Conservation (phyloP, 2,797 vertebrate genomes). For the Fistularia tabacaria region DNA sequence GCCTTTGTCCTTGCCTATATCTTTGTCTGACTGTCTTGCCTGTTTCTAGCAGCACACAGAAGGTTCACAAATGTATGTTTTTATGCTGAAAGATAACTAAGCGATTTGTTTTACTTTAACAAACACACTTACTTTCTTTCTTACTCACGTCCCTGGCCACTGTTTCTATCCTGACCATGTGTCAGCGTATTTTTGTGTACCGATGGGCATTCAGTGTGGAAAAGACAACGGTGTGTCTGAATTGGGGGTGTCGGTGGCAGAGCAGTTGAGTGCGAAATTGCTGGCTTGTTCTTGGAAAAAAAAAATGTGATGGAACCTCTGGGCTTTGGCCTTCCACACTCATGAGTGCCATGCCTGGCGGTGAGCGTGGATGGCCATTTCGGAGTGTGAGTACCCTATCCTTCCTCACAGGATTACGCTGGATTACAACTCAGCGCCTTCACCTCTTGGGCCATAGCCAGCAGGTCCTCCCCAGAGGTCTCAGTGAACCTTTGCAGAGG, state of each 20-base stretch:
- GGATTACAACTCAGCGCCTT: conserved; percentile 79
- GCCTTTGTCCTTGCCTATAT: conserved; percentile 14
- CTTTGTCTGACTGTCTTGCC: conserved; percentile 8
- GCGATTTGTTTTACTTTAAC: not conserved
- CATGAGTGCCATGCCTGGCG: conserved; percentile 45
- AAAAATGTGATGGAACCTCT: conserved; percentile 10
- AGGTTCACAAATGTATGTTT: too few relatives aligned
- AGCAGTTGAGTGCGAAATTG: conserved; percentile 17
- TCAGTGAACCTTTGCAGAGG: conserved; percentile 33
- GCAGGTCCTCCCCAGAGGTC: conserved; percentile 39
- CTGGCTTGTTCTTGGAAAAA: conserved; percentile 31
- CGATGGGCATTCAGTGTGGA: conserved; percentile 35
- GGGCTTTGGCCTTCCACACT: conserved; percentile 44
- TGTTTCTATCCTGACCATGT: conserved; percentile 28
- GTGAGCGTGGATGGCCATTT: conserved; percentile 52
- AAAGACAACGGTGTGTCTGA: conserved; percentile 40
- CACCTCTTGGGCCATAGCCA: conserved; percentile 66
- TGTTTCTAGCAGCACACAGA: conserved; percentile 2
- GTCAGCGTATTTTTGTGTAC: conserved; percentile 18
- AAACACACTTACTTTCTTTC: conserved; percentile 1
- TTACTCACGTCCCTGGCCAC: conserved; percentile 24
- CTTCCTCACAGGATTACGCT: conserved; percentile 74
- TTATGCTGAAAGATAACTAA: too few relatives aligned
- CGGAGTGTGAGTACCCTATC: conserved; percentile 68
- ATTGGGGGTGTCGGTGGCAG: conserved; percentile 44